Conservation (phyloP, 2,888 invertebrate species). For the Apomyelois bistriatella region DNA sequence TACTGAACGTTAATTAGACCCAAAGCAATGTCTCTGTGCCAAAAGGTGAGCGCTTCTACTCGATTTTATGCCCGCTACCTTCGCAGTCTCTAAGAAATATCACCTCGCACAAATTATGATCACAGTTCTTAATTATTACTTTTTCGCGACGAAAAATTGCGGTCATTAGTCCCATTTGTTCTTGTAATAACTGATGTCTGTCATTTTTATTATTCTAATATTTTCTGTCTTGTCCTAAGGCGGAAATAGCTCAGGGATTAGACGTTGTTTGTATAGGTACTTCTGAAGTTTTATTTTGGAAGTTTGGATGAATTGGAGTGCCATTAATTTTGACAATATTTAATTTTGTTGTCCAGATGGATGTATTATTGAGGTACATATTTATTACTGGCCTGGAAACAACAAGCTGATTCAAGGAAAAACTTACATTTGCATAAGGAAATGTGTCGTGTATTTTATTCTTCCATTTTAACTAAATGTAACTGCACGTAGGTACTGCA, state of each 20-base stretch:
- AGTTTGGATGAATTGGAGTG: too few relatives aligned
- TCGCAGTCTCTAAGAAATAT: constrained; percentile 14
- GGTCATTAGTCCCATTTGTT: constrained; percentile 26
- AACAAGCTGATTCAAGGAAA: too few relatives aligned
- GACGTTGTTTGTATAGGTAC: neutral
- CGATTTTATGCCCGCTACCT: neutral
- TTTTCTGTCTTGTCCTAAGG: neutral
- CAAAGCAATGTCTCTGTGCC: too few relatives aligned
- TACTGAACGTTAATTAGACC: too few relatives aligned
- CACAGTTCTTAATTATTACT: constrained; percentile 33
- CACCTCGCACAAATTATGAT: constrained; percentile 34
- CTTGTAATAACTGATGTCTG: constrained; percentile 6
- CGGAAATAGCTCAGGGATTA: neutral
- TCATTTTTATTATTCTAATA: constrained; percentile 10
- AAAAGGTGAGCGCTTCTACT: neutral
- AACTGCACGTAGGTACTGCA: too few relatives aligned
- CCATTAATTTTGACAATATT: too few relatives aligned
- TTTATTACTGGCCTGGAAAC: too few relatives aligned
- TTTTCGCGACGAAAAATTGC: constrained; percentile 23
- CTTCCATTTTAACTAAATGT: too few relatives aligned
- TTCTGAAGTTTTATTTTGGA: neutral
- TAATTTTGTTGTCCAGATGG: too few relatives aligned
- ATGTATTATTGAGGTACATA: too few relatives aligned
- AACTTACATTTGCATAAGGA: too few relatives aligned
- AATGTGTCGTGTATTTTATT: too few relatives aligned